A percentile compares a stretch with the other conserved stretches of the same genome.
Evolutionary conservation across 2,888 invertebrate species (phyloP).

Genomic region (Drosophila ustulata): DNA sequence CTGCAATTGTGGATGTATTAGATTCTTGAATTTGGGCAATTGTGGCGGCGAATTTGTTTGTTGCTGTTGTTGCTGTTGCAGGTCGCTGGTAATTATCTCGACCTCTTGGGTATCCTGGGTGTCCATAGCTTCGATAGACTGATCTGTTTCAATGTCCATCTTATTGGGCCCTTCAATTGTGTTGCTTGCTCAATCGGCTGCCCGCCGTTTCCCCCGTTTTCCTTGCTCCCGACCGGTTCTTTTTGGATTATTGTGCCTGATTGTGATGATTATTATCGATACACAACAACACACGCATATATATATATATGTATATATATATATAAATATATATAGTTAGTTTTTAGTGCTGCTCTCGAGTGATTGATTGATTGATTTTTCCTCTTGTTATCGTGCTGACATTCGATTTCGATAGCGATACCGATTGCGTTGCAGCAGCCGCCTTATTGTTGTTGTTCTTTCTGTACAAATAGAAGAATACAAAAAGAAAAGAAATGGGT

Average conservation of each 20-base stretch:
- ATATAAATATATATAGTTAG: too few relatives aligned
- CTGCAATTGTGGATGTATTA: conserved; percentile 68
- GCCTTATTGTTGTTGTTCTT: conserved; percentile 11
- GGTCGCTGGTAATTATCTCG: conserved; percentile 82
- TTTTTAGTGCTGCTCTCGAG: too few relatives aligned
- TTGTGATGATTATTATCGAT: neutral
- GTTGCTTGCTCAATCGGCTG: conserved; percentile 38
- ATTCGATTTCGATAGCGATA: conserved; percentile 48
- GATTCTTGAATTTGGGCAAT: conserved; percentile 72
- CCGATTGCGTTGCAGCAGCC: conserved; percentile 49
- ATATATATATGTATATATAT: neutral
- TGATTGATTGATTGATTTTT: neutral
- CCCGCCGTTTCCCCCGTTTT: conserved; percentile 28
- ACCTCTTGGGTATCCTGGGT: conserved; percentile 85
- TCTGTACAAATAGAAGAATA: conserved; percentile 33
- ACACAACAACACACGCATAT: neutral
- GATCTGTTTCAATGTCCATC: conserved; percentile 84
- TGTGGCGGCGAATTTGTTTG: conserved; percentile 68
- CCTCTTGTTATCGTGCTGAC: conserved; percentile 36
- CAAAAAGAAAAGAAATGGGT: conserved; percentile 29
- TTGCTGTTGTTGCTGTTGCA: conserved; percentile 69
- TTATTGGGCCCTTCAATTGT: conserved; percentile 58
- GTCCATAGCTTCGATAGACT: conserved; percentile 85
- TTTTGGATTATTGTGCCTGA: conserved; percentile 5
- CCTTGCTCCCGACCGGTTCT: neutral